These are phyloP conservation scores for Tinea trinotella DNA, from an alignment of 2,888 invertebrate species.

Conservation along the genomic window DNA sequence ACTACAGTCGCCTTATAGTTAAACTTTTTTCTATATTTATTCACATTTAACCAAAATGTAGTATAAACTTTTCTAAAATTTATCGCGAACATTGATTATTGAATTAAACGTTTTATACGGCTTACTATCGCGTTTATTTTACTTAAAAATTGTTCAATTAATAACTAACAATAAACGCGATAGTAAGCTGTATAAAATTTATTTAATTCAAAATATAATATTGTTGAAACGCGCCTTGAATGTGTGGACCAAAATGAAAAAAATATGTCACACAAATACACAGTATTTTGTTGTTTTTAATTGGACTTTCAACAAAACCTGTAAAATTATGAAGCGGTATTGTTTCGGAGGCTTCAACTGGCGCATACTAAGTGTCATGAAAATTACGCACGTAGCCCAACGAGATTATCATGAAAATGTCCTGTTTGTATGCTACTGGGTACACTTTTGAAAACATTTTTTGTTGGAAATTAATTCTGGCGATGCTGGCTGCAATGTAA, in stretches of 20 bases:
- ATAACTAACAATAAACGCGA: too few relatives aligned
- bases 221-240: too few relatives aligned
- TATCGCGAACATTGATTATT: too few relatives aligned
- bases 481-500: not conserved
- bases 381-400: constrained; percentile 9
- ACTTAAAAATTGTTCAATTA: too few relatives aligned
- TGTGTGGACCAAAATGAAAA: not conserved
- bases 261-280: not conserved
- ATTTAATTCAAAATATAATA: too few relatives aligned
- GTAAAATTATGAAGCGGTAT: constrained; percentile 3
- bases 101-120: too few relatives aligned
- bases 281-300: not conserved
- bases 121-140: too few relatives aligned
- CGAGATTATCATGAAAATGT: constrained; percentile 6
- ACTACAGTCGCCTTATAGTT: too few relatives aligned
- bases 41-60: too few relatives aligned
- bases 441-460: not conserved
- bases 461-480: not conserved
- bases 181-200: too few relatives aligned
- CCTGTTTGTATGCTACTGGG: not conserved
- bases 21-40: too few relatives aligned
- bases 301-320: constrained; percentile 2
- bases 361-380: constrained; percentile 10
- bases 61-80: too few relatives aligned
- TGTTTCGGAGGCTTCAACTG: not conserved